Evolutionary conservation across 35 echinoderm and acorn worm species (phyloP).

Genomic region (Diadema setosum): DNA sequence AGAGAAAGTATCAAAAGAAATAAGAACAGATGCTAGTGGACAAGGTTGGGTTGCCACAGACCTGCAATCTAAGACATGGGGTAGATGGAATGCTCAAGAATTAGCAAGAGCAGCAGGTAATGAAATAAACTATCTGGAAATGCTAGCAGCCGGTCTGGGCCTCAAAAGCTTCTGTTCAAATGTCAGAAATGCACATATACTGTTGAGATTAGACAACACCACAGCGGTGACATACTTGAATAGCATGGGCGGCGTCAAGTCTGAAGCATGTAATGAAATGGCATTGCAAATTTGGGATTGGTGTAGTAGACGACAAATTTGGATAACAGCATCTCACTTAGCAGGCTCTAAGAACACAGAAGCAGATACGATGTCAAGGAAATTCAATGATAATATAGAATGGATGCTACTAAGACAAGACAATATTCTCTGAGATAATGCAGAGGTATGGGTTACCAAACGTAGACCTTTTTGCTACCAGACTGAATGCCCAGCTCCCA

Average conservation of each 20-base stretch:
- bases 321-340: constrained; percentile 49
- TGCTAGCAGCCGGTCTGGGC: constrained; percentile 23
- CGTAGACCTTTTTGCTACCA: constrained; percentile 74
- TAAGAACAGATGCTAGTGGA: constrained; percentile 45
- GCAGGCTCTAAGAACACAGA: constrained; percentile 35
- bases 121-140: constrained; percentile 50
- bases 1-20: constrained; percentile 5
- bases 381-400: constrained; percentile 66
- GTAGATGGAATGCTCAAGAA: constrained; percentile 50
- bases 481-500: constrained; percentile 45
- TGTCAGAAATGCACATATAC: constrained; percentile 24
- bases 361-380: constrained; percentile 50
- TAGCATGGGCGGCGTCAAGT: constrained; percentile 56
- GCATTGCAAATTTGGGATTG: constrained; percentile 67
- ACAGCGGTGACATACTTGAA: constrained; percentile 65
- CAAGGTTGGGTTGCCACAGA: constrained; percentile 58
- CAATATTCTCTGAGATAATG: constrained; percentile 43
- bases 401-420: constrained; percentile 63
- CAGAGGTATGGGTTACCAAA: constrained; percentile 28
- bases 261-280: constrained; percentile 45
- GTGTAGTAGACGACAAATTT: constrained; percentile 50
- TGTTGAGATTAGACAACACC: constrained; percentile 46
- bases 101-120: background rate
- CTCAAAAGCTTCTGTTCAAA: constrained; percentile 48
- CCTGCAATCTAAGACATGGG: background rate